Evolutionary conservation across 2,888 invertebrate species (phyloP).

Genomic region (Drosophila kuntzei): DNA sequence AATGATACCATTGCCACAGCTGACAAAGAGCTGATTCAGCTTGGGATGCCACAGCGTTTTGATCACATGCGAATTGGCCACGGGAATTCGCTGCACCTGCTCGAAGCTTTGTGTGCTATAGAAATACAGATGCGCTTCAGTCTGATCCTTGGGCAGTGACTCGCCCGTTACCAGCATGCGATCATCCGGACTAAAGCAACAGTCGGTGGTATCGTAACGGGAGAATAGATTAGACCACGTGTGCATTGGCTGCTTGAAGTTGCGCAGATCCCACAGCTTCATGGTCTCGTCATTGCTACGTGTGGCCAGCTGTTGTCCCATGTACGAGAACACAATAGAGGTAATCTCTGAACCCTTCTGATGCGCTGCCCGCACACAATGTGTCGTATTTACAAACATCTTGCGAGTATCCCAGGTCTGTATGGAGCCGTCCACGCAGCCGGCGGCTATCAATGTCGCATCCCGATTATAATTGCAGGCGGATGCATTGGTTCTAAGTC

Average conservation of each 20-base stretch:
- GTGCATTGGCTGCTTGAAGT: slow-evolving; percentile 92
- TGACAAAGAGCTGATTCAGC: slow-evolving; percentile 97
- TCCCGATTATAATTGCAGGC: slow-evolving; percentile 94
- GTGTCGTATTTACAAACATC: slow-evolving; percentile 94
- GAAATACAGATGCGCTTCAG: slow-evolving; percentile 91
- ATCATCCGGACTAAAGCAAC: slow-evolving; percentile 94
- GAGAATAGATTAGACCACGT: slow-evolving; percentile 91
- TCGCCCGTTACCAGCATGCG: slow-evolving; percentile 94
- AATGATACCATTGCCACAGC: slow-evolving; percentile 95
- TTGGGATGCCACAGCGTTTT: slow-evolving; percentile 98
- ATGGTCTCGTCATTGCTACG: slow-evolving; percentile 96
- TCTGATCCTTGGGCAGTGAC: slow-evolving; percentile 90
- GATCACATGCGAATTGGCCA: slow-evolving; percentile 93
- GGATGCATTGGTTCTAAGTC: slow-evolving; percentile 94
- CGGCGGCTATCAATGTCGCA: slow-evolving; percentile 95
- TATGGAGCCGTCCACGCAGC: slow-evolving; percentile 93
- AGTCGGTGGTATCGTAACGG: slow-evolving; percentile 93
- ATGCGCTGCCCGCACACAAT: slow-evolving; percentile 92
- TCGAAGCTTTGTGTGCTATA: slow-evolving; percentile 92
- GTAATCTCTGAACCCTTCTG: slow-evolving; percentile 92
- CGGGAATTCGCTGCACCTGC: slow-evolving; percentile 90
- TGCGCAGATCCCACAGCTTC: slow-evolving; percentile 97
- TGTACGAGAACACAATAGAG: slow-evolving; percentile 94
- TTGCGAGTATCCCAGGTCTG: slow-evolving; percentile 99
- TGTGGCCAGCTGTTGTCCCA: slow-evolving; percentile 90